These are phyloP conservation scores for Neelides folsomi DNA, from an alignment of 2,888 invertebrate species.

Conservation along the genomic window DNA sequence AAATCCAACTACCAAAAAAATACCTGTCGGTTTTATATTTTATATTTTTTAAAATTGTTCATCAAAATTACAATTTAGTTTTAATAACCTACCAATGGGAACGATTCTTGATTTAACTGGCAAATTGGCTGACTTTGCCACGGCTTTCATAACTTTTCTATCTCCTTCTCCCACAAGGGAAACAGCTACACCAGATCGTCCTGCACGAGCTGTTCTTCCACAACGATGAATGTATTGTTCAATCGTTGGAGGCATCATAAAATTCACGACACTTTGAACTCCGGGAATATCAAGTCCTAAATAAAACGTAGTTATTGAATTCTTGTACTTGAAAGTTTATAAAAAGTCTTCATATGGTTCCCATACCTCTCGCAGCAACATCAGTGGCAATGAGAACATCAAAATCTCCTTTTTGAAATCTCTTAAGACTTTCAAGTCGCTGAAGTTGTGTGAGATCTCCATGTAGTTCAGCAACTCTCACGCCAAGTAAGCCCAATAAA, in stretches of 20 bases:
- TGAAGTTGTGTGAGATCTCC: slow-evolving; percentile 93
- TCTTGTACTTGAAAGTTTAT: no score
- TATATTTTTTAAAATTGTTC: neutral
- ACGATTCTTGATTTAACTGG: slow-evolving; percentile 78
- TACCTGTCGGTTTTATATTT: neutral
- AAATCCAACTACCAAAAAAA: neutral
- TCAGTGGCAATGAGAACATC: slow-evolving; percentile 89
- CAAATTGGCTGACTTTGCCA: slow-evolving; percentile 69
- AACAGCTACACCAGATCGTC: slow-evolving; percentile 81
- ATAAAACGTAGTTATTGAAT: neutral
- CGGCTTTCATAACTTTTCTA: slow-evolving; percentile 75
- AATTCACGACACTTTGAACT: slow-evolving; percentile 60
- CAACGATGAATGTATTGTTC: slow-evolving; percentile 96
- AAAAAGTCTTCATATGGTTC: no score
- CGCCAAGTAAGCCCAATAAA: slow-evolving; percentile 72
- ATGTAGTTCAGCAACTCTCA: slow-evolving; percentile 68
- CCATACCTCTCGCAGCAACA: slow-evolving; percentile 79
- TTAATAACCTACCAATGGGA: slow-evolving; percentile 54
- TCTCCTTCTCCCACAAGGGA: slow-evolving; percentile 90
- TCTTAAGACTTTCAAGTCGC: slow-evolving; percentile 71
- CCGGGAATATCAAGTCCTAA: slow-evolving; percentile 31
- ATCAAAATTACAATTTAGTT: no score
- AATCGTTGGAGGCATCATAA: slow-evolving; percentile 82
- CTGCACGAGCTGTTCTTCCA: slow-evolving; percentile 91
- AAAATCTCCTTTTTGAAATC: slow-evolving; percentile 71